Evolutionary conservation across 23 tunicate genomes (phyloP), one percentile per base, ranked within the genome.

Genomic region (Corella eumyota): DNA sequence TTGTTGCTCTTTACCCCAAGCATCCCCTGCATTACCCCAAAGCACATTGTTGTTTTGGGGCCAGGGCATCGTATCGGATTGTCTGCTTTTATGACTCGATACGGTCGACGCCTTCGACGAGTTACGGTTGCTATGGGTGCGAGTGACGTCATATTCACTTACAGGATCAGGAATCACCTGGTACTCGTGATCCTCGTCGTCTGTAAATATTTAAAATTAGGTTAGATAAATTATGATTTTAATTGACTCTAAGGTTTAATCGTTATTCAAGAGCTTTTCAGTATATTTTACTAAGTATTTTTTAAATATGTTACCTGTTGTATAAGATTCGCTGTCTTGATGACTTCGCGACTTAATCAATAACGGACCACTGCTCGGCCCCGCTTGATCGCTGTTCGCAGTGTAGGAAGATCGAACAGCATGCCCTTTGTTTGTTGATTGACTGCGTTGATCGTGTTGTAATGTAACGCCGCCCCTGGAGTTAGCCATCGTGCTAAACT

Each of bases 171-270:
- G 76, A 28, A 88, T 88, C 6, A 78, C 88, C 62, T 88, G 96
- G 60, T 88, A 88, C 45, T 88, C 96, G 73, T 88, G 96, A 45
- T 88, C 96, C 11, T 72, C 95, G 28, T 88, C 96, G 30, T 73
- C 81, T 53, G 15, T 40, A 40, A 40, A 40, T 40, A 40, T 9
- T 9, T 40, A 40, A 15, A 40, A 40, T 9, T 40, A 40, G 48
- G 11, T 40, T 40, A 40, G 48, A 9, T n/a, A n/a, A n/a, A n/a
- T n/a, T n/a, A n/a, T n/a, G n/a, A n/a, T n/a, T n/a, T n/a, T n/a
- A n/a, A n/a, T n/a, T n/a, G n/a, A n/a, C n/a, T n/a, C n/a, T n/a
- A n/a, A n/a, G n/a, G n/a, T n/a, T n/a, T n/a, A n/a, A n/a, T n/a
- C n/a, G n/a, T n/a, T n/a, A n/a, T n/a, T n/a, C n/a, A n/a, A n/a